Evolutionary conservation across 2,113 vertebrate genomes (phyloP), one percentile per base, ranked within the genome.

Genomic region (Zosterops borbonicus): DNA sequence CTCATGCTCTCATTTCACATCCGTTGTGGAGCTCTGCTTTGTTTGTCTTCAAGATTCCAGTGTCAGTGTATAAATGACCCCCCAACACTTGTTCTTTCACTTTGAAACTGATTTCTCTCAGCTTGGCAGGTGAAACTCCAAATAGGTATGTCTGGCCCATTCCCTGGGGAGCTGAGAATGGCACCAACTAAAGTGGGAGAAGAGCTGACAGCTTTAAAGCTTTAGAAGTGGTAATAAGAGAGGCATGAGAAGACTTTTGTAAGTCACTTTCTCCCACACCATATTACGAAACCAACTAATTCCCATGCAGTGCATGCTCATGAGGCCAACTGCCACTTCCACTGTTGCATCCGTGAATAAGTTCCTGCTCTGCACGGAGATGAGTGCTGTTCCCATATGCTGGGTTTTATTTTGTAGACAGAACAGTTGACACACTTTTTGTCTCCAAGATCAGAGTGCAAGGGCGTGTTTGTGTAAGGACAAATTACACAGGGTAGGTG

Each of bases 171-270:
- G 56, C 71, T 93, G 44, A 90, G 87, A 94, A 82, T 63, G 91
- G 93, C 84, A 83, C 95, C 9, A n/a, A n/a, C 95, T 95, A 93
- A 97, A 97, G 93, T 95, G 94, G 96, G 89, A 96, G 96, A 96
- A 94, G 94, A 97, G 90, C 90, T 96, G 97, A 97, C 97, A 96
- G 96, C 95, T 97, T 96, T 97, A 92, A 97, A 97, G 96, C 95
- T 96, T 97, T 96, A 96, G 96, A 97, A 97, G 95, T 96, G 96
- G 90, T 97, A 97, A 97, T 95, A 94, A 96, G 90, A 96, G 92
- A 95, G 83, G 92, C 92, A 97, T 84, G 89, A 97, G 96, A 94
- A 97, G 96, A 95, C 97, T 95, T 97, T 87, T 95, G 89, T 97
- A 96, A 96, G 95, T 90, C 94, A 85, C 93, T 97, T 95, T 97